These are phyloP conservation scores for Cavia aperea DNA, from an alignment of 2,113 vertebrate genomes.

Conservation along the genomic window DNA sequence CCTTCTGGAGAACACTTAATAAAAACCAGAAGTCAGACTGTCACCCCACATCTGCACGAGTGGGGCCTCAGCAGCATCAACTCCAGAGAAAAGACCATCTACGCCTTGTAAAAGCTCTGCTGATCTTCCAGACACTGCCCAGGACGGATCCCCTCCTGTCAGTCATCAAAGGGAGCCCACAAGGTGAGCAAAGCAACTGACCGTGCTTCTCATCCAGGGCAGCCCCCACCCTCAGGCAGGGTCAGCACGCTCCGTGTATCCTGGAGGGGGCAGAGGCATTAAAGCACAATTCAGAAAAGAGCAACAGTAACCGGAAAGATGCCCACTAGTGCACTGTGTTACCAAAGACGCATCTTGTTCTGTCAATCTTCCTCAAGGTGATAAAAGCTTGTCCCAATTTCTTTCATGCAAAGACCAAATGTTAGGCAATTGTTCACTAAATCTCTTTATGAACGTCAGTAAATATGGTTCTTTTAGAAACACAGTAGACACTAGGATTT, in stretches of 20 bases:
- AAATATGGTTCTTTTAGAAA: neutral
- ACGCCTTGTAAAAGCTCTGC: neutral
- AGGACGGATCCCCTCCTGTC: neutral
- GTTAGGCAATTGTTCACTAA: neutral
- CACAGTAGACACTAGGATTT: neutral
- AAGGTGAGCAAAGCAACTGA: neutral
- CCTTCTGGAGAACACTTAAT: neutral
- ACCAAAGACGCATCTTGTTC: neutral
- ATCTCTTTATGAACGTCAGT: neutral
- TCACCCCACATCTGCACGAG: neutral
- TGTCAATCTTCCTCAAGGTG: neutral
- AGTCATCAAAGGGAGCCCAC: neutral
- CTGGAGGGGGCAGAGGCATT: neutral
- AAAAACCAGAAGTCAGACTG: neutral
- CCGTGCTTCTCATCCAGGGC: neutral
- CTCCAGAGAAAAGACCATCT: neutral
- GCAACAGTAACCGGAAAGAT: neutral
- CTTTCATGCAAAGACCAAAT: slow-evolving; percentile 4
- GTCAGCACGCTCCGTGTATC: neutral
- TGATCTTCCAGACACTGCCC: neutral
- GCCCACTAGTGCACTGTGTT: neutral
- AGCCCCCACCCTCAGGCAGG: neutral
- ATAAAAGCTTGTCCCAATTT: neutral
- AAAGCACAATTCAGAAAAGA: neutral
- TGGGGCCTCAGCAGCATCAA: neutral